Percentiles rank a stretch among this genome's conserved stretches.
phyloP scores from a whole-genome alignment of 1,140 invertebrate genomes.

The Zophobas morio region DNA sequence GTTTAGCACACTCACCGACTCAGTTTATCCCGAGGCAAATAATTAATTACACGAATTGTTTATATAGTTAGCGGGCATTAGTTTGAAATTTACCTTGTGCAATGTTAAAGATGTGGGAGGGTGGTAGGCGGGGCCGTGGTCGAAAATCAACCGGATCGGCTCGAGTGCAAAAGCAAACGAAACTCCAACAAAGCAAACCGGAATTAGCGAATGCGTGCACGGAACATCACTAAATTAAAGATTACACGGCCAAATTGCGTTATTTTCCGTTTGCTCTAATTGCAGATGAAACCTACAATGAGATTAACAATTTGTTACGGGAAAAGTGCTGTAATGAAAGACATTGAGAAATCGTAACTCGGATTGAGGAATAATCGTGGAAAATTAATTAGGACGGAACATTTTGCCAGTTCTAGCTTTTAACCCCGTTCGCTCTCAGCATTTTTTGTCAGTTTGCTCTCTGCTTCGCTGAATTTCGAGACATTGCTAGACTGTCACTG shows the following conservation, averaged over 20 bases:
- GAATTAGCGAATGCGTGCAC: conserved; percentile 39
- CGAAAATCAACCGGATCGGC: conserved; percentile 31
- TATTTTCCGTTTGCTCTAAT: conserved; percentile 39
- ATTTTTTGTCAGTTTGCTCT: too few relatives aligned
- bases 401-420: too few relatives aligned
- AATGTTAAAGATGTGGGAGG: conserved; percentile 3
- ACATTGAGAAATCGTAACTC: not conserved
- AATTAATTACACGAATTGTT: conserved; percentile 38
- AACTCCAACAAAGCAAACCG: conserved; percentile 15
- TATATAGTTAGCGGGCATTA: conserved; percentile 40
- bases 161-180: conserved; percentile 29
- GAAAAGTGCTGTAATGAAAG: not conserved
- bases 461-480: too few relatives aligned
- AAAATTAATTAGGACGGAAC: too few relatives aligned
- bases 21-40: conserved; percentile 18
- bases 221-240: conserved; percentile 41
- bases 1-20: conserved; percentile 15
- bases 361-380: not conserved
- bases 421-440: too few relatives aligned
- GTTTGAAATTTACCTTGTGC: conserved; percentile 38
- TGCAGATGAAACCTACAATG: conserved; percentile 30
- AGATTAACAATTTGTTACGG: conserved; percentile 12
- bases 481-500: too few relatives aligned
- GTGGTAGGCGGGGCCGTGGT: not conserved
- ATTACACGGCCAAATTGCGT: conserved; percentile 36